Conservation (phyloP, 2,113 vertebrate species). For the human region DNA sequence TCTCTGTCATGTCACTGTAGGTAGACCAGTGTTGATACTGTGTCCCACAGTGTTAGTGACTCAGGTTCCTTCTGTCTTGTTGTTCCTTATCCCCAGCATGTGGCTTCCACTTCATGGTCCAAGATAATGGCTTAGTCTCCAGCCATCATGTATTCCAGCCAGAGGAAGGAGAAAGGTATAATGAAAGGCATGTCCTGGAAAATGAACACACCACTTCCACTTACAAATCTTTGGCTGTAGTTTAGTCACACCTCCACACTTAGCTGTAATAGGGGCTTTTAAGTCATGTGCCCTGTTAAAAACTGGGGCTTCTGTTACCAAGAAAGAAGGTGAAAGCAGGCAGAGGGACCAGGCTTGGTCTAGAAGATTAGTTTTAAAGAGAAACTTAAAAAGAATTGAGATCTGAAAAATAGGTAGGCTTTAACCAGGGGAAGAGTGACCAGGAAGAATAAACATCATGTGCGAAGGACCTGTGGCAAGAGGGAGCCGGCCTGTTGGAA, state of each 20-base stretch:
- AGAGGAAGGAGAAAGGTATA: not conserved
- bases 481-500: not conserved
- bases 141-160: not conserved
- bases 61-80: not conserved
- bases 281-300: not conserved
- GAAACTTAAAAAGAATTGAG: not conserved
- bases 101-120: not conserved
- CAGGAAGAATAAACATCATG: not conserved
- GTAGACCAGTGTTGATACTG: not conserved
- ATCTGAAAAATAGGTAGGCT: not conserved
- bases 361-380: not conserved
- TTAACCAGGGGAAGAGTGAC: not conserved
- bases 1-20: not conserved
- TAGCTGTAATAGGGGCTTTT: not conserved
- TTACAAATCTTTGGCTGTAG: not conserved
- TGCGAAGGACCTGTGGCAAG: not conserved
- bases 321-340: not conserved
- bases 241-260: not conserved
- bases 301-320: not conserved
- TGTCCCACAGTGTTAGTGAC: not conserved
- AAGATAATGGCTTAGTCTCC: not conserved
- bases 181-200: not conserved
- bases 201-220: not conserved
- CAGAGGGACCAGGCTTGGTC: not conserved
- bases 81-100: not conserved